Evolutionary conservation across 1,140 invertebrate genomes (phyloP).

Genomic region (Samia ricini): DNA sequence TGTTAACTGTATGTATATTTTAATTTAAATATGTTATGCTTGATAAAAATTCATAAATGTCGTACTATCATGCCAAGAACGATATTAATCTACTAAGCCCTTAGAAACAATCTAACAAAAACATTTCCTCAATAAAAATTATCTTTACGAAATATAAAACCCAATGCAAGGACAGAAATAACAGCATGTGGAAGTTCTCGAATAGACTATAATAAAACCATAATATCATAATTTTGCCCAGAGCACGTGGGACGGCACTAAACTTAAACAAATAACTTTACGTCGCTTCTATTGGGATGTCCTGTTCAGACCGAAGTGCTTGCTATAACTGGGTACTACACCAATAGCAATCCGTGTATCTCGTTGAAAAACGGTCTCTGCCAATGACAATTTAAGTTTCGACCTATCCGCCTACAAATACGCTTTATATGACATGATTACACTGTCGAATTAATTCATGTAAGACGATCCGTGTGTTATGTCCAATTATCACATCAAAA

Average conservation of each 20-base stretch:
- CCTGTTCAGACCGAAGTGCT: conserved; percentile 35
- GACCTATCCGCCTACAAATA: conserved; percentile 32
- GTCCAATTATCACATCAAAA: neutral
- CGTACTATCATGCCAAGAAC: neutral
- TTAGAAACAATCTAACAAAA: neutral
- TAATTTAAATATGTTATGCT: neutral
- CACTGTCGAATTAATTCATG: conserved; percentile 32
- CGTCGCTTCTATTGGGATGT: conserved; percentile 69
- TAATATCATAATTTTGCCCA: conserved; percentile 57
- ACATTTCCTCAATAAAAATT: neutral
- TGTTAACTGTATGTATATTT: no score
- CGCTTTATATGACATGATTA: conserved; percentile 21
- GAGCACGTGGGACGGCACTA: conserved; percentile 62
- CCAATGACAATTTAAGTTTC: conserved; percentile 37
- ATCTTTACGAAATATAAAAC: conserved; percentile 1
- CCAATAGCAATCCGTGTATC: conserved; percentile 13
- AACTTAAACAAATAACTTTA: conserved; percentile 76
- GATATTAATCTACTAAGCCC: neutral
- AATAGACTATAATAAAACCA: conserved; percentile 57
- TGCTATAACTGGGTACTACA: neutral
- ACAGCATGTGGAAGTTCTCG: conserved; percentile 47
- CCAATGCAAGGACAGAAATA: conserved; percentile 3
- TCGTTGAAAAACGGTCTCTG: conserved; percentile 29
- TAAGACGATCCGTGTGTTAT: neutral
- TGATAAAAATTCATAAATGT: neutral